These are phyloP conservation scores for Branchipolynoe longqiensis DNA, from an alignment of 2,888 invertebrate species.

Conservation along the genomic window DNA sequence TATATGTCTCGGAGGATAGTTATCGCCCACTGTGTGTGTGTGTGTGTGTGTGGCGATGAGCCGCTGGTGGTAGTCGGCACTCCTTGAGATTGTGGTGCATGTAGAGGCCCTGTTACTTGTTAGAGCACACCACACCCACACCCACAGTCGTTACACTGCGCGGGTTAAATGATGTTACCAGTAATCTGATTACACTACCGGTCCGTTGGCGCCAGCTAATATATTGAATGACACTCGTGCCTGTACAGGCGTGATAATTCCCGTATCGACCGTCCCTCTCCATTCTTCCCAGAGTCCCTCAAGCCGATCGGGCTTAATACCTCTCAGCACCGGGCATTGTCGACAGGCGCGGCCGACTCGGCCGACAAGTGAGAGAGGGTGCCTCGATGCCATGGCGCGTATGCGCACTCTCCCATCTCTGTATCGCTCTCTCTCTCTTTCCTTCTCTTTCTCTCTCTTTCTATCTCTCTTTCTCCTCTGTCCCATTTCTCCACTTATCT, in stretches of 20 bases:
- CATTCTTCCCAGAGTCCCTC: slow-evolving; percentile 36
- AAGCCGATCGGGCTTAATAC: slow-evolving; percentile 3
- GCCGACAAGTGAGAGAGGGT: slow-evolving; percentile 4
- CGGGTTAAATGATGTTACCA: slow-evolving; percentile 41
- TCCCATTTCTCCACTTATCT: too few relatives aligned
- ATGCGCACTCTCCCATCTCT: background rate
- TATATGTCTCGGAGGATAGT: slow-evolving; percentile 3
- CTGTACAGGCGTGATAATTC: slow-evolving; percentile 45
- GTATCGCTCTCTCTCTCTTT: too few relatives aligned
- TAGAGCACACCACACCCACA: too few relatives aligned
- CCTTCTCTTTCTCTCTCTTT: too few relatives aligned
- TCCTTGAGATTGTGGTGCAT: too few relatives aligned
- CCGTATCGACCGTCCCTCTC: slow-evolving; percentile 41
- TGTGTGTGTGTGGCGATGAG: too few relatives aligned
- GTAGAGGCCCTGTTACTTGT: too few relatives aligned
- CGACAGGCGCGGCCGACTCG: background rate
- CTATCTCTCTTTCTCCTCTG: too few relatives aligned
- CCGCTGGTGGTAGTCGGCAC: too few relatives aligned
- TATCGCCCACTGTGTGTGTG: background rate
- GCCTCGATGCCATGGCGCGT: background rate
- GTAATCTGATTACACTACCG: slow-evolving; percentile 14
- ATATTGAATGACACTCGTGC: slow-evolving; percentile 46
- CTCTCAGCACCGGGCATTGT: background rate
- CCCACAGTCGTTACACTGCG: slow-evolving; percentile 7
- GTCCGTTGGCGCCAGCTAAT: background rate